Evolutionary conservation across 1,140 invertebrate genomes (phyloP).

Genomic region (Nebria ingens): DNA sequence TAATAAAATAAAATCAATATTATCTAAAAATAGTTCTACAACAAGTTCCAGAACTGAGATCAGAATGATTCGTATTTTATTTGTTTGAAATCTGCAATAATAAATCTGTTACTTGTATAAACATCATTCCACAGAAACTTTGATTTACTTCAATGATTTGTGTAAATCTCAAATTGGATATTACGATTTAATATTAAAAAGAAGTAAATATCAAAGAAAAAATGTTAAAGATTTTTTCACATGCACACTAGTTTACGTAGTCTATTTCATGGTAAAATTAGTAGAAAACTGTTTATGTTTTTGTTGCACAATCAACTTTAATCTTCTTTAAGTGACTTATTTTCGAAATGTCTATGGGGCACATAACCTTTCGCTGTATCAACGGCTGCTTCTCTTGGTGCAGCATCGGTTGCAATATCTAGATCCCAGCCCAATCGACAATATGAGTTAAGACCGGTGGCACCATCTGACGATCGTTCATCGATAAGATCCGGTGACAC

Average conservation of each 20-base stretch:
- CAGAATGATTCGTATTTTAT: too few species aligned
- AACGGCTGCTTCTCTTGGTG: not conserved
- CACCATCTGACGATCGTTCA: not conserved
- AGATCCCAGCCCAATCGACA: constrained; percentile 3
- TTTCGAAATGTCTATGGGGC: constrained; percentile 18
- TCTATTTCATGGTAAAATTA: too few species aligned
- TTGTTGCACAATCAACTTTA: constrained; percentile 9
- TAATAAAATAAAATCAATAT: too few species aligned
- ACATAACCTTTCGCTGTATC: constrained; percentile 15
- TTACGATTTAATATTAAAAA: too few species aligned
- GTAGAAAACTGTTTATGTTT: not conserved
- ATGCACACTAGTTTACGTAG: not conserved
- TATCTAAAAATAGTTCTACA: too few species aligned
- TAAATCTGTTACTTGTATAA: too few species aligned
- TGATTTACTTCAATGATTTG: too few species aligned
- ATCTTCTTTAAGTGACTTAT: constrained; percentile 17
- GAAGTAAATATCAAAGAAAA: not conserved
- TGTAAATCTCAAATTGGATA: too few species aligned
- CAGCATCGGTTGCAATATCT: constrained; percentile 14
- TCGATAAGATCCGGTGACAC: not conserved
- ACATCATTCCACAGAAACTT: too few species aligned
- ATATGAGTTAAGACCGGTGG: constrained; percentile 1
- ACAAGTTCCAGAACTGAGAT: too few species aligned
- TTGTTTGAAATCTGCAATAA: too few species aligned
- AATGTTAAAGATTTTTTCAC: not conserved